Conservation (phyloP, 2,888 invertebrate species). For the Synanthedon formicaeformis region DNA sequence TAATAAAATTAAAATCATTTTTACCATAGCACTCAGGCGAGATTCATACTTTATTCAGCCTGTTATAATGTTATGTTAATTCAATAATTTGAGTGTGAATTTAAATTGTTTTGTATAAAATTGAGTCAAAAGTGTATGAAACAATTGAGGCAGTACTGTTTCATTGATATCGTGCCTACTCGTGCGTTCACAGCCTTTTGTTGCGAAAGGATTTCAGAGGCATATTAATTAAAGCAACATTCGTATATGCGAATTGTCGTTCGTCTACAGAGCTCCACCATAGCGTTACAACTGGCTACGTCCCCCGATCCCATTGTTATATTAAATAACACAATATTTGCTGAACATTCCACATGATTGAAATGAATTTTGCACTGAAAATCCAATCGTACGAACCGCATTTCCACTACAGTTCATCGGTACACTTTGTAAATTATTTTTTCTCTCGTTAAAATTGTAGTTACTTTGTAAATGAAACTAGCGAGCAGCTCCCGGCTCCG, state of each 20-base stretch:
- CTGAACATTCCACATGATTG: neutral
- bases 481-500: too few relatives aligned
- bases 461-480: too few relatives aligned
- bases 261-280: constrained; percentile 1
- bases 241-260: constrained; percentile 1
- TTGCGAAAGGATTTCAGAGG: constrained; percentile 3
- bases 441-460: too few relatives aligned
- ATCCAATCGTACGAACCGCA: neutral
- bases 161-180: constrained; percentile 1
- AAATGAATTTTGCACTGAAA: neutral
- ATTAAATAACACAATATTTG: neutral
- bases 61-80: neutral
- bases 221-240: constrained; percentile 5
- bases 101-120: neutral
- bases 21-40: too few relatives aligned
- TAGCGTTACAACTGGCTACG: neutral
- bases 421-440: neutral
- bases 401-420: neutral
- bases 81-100: neutral
- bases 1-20: too few relatives aligned
- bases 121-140: neutral
- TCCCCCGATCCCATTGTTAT: neutral
- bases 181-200: constrained; percentile 2
- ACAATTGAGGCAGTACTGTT: neutral
- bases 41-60: neutral